Base-by-base conservation (phyloP, 2,888 invertebrate genomes). In the Aphidoletes aphidimyza region DNA sequence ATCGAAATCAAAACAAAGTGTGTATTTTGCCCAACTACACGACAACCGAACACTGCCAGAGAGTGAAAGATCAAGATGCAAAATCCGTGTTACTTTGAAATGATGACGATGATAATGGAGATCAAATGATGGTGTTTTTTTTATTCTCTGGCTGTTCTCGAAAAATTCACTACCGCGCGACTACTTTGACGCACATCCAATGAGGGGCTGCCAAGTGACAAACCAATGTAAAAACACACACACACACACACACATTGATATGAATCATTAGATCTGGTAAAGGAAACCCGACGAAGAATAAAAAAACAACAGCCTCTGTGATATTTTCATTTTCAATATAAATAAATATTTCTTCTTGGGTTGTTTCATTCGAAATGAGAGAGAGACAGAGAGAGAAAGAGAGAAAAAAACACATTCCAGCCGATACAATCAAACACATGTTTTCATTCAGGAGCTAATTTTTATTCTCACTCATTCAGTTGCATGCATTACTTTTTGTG, bases 391-490 rank as follows among this genome's bases (percentile, higher is more conserved):
- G n/a, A n/a, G n/a, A n/a, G n/a, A n/a, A n/a, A n/a, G n/a, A n/a
- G n/a, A n/a, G 26, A 22, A 2, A 54, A 54, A 22, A 54, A n/a
- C n/a, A n/a, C n/a, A n/a, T n/a, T 54, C 1, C 54, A 26, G 54
- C 22, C 54, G 69, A 69, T 69, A 69, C 69, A 34, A 69, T 69
- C 69, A 69, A 69, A 37, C 81, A 81, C 37, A 81, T 81, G 36
- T 81, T 81, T 69, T 69, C 69, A 69, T 69, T 81, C 81, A 81
- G 81, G 81, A 81, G 81, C 81, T 81, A 81, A 81, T 81, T 81
- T 81, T 59, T 54, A 5, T 36, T 81, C 1, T 69, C 14, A 69
- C 30, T 36, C 14, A 37, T 22, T 81, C 37, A n/a, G 8, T 3
- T 78, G 34, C 36, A 36, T 78, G 5, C 36, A 36, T 78, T 37